A percentile compares a stretch with the other conserved stretches of the same genome.
phyloP scores from a whole-genome alignment of 1,140 invertebrate species.

The Conus betulinus region DNA sequence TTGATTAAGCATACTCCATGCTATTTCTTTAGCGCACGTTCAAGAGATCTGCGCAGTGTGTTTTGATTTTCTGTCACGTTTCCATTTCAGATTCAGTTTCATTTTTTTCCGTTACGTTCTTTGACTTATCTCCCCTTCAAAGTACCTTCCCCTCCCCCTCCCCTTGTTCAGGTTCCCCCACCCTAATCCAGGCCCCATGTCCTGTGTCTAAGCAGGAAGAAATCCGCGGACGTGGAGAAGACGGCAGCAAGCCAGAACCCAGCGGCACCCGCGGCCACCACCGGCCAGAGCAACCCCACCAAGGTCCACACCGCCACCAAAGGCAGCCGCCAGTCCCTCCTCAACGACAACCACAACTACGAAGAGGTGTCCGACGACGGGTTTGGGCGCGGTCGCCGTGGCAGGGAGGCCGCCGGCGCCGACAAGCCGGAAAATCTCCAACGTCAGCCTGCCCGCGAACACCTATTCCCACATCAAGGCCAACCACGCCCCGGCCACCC shows the following conservation, averaged over 20 bases:
- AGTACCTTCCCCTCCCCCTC: too few species aligned
- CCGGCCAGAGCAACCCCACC: background rate
- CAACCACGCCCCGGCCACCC: background rate
- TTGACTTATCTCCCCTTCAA: too few species aligned
- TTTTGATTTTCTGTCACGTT: too few species aligned
- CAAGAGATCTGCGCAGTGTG: too few species aligned
- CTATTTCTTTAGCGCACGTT: too few species aligned
- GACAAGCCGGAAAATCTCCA: background rate
- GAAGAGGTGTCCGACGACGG: conserved; percentile 34
- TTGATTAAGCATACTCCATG: too few species aligned
- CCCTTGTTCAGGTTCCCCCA: too few species aligned
- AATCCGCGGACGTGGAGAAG: background rate
- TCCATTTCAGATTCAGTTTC: too few species aligned
- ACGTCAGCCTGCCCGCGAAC: background rate
- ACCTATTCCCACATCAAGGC: background rate
- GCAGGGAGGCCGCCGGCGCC: background rate
- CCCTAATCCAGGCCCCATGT: too few species aligned
- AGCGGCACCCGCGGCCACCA: background rate
- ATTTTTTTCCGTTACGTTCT: too few species aligned
- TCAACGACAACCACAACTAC: conserved; percentile 35
- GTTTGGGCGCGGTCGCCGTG: background rate
- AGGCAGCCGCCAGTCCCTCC: conserved; percentile 1
- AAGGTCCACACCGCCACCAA: background rate
- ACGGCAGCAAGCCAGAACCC: background rate
- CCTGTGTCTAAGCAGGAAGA: background rate